These are phyloP conservation scores for Salvelinus alpinus DNA, from an alignment of 2,113 vertebrate species.

Conservation along the genomic window DNA sequence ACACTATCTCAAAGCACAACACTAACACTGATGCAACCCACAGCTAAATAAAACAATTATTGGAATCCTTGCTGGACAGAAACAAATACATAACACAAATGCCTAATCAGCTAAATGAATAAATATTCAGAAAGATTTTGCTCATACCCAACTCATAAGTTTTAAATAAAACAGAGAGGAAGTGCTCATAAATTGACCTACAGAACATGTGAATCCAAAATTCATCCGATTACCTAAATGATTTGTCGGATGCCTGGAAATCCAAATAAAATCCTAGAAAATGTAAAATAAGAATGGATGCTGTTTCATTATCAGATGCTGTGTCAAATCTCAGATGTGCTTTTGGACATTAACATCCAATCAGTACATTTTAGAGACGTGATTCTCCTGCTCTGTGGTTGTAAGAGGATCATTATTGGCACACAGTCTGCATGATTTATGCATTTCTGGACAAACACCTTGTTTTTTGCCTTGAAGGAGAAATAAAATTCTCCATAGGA, in stretches of 20 bases:
- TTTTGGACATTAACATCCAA: neutral
- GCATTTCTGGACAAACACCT: neutral
- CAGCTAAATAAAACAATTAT: neutral
- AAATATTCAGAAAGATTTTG: constrained; percentile 6
- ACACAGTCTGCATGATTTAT: no score
- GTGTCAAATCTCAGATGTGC: constrained; percentile 15
- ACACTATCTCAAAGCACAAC: constrained; percentile 24
- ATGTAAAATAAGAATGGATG: neutral
- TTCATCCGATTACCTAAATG: neutral
- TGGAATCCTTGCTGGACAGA: neutral
- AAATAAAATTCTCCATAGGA: neutral
- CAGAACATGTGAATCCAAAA: neutral
- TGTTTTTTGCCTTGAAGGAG: neutral
- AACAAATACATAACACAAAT: neutral
- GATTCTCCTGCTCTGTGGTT: neutral
- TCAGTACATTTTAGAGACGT: neutral
- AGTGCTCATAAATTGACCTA: neutral
- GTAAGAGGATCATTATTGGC: neutral
- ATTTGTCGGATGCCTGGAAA: neutral
- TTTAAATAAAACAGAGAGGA: neutral
- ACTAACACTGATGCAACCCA: constrained; percentile 22
- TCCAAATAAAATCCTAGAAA: neutral
- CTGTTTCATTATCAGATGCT: neutral
- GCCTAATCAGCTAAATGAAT: neutral
- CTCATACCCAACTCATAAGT: neutral